Evolutionary conservation across 30 jellyfish, hydroid and myxozoan species (phyloP), one percentile per base, ranked within the genome.

Genomic region (Rhopilema esculentum): DNA sequence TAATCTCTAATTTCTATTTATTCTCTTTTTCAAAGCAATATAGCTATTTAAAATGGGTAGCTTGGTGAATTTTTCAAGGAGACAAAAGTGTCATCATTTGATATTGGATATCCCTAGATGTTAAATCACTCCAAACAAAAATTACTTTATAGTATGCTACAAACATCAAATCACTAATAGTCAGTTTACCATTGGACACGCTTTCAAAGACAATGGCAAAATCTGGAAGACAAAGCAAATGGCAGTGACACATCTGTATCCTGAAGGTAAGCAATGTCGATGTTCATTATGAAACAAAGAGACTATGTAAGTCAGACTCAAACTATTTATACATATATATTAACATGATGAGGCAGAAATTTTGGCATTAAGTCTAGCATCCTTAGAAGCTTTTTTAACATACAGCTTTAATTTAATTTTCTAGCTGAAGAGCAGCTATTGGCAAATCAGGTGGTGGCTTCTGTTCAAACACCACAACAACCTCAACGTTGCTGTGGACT

Each of bases 211-310:
- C 57, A 40, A 40, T 40, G 57, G 57, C 57, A 40, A 40, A 40
- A 40, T 40, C 6, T 40, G 57, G n/a, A n/a, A n/a, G n/a, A n/a
- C n/a, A n/a, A n/a, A n/a, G n/a, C n/a, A n/a, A n/a, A n/a, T n/a
- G n/a, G n/a, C n/a, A n/a, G n/a, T n/a, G n/a, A n/a, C n/a, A n/a
- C n/a, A n/a, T n/a, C n/a, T n/a, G n/a, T n/a, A n/a, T n/a, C n/a
- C n/a, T n/a, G n/a, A n/a, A n/a, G n/a, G n/a, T n/a, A n/a, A n/a
- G n/a, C n/a, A n/a, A n/a, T n/a, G n/a, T n/a, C n/a, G n/a, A n/a
- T n/a, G n/a, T n/a, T n/a, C 94, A 85, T 23, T 32, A 40, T 40
- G 57, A 40, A 40, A 40, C 57, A 40, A 40, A 40, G 57, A 40
- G 57, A 40, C 57, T 40, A 40, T 40, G 57, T 40, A 40, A 40